These are phyloP conservation scores for Mechanitis messenoides DNA, from an alignment of 2,888 invertebrate genomes.

Conservation along the genomic window DNA sequence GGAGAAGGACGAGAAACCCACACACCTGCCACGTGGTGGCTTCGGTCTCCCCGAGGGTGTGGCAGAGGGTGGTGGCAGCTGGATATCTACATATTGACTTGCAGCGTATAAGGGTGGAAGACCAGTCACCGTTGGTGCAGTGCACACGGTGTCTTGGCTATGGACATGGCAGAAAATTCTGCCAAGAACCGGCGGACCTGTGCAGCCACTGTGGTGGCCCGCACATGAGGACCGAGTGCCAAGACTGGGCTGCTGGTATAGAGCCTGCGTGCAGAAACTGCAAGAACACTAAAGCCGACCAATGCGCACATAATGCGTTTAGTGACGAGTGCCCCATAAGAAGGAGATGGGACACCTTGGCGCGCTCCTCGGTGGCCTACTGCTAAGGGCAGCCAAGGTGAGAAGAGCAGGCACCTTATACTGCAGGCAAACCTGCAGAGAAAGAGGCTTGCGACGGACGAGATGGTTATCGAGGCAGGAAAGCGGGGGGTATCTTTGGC, in stretches of 20 bases:
- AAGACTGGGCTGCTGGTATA: neutral
- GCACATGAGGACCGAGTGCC: conserved; percentile 10
- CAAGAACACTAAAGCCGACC: neutral
- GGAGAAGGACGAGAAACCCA: neutral
- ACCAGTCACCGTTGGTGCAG: conserved; percentile 8
- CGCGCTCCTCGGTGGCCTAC: conserved; percentile 14
- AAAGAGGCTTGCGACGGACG: conserved; percentile 28
- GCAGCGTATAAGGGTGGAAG: neutral
- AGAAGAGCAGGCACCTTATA: conserved; percentile 4
- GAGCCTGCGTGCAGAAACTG: conserved; percentile 22
- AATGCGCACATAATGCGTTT: conserved; percentile 16
- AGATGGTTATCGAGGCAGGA: conserved; percentile 27
- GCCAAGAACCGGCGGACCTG: neutral
- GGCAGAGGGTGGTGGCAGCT: neutral
- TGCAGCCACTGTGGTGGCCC: conserved; percentile 33
- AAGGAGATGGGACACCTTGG: conserved; percentile 31
- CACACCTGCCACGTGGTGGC: neutral
- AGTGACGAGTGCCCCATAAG: conserved; percentile 19
- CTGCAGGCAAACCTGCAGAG: conserved; percentile 33
- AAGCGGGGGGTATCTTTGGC: conserved; percentile 16
- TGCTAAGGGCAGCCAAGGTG: conserved; percentile 25
- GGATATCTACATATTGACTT: neutral
- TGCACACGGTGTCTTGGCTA: conserved; percentile 6
- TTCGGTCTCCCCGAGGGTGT: neutral
- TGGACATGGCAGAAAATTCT: conserved; percentile 11